phyloP scores from a whole-genome alignment of 2,888 invertebrate species.

The Idaea aversata region DNA sequence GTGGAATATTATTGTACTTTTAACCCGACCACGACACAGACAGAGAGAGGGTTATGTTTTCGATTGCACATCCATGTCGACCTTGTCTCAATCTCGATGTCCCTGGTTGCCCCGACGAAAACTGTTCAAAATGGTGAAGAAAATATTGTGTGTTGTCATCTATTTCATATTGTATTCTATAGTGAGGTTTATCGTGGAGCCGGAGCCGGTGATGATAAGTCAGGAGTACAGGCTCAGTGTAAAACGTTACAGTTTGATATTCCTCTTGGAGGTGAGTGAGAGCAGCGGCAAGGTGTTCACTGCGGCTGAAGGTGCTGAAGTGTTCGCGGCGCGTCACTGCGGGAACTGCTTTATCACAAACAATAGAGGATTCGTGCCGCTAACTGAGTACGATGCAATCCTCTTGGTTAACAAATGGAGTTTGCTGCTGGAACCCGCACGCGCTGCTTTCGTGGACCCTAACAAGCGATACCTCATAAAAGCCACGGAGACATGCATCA shows the following conservation, averaged over 20 bases:
- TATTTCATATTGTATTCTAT: too few species aligned
- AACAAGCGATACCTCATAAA: slow-evolving; percentile 46
- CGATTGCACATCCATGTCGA: too few species aligned
- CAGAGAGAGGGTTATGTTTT: too few species aligned
- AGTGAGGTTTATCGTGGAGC: slow-evolving; percentile 32
- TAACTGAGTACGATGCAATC: slow-evolving; percentile 54
- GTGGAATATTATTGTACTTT: too few species aligned
- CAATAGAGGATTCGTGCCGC: slow-evolving; percentile 54
- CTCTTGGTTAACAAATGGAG: slow-evolving; percentile 36
- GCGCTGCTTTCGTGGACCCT: slow-evolving; percentile 42
- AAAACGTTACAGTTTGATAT: slow-evolving; percentile 42
- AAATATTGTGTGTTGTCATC: too few species aligned
- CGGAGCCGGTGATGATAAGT: slow-evolving; percentile 41
- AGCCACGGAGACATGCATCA: slow-evolving; percentile 38
- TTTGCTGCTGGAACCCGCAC: slow-evolving; percentile 24
- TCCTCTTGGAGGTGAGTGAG: slow-evolving; percentile 25
- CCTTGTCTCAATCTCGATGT: too few species aligned
- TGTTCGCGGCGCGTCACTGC: slow-evolving; percentile 43
- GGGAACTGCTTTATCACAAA: slow-evolving; percentile 56
- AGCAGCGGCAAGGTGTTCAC: slow-evolving; percentile 29
- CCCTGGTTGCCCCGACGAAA: too few species aligned
- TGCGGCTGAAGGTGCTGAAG: slow-evolving; percentile 48
- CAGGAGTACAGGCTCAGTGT: too few species aligned
- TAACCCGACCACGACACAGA: too few species aligned
- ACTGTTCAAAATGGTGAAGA: too few species aligned